Base-by-base conservation (phyloP, 1,140 invertebrate genomes). In the Hormaphis cornu region DNA sequence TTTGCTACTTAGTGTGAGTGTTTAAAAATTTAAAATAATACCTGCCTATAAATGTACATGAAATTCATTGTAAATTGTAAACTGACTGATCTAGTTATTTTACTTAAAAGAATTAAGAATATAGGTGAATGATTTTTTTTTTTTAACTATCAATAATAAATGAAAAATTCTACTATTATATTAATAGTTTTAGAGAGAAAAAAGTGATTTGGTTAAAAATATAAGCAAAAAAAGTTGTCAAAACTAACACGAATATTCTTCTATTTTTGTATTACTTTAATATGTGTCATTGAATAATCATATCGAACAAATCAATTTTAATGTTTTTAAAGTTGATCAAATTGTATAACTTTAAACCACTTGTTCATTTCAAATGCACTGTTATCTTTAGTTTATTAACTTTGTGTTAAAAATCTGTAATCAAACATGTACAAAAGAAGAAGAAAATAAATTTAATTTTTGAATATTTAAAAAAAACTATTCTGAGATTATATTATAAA, bases 31-130 rank as follows among this genome's bases (percentile, higher is more conserved):
- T 30, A 53, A n/a, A 20, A 53, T 30, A 26, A 35, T 20, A 54
- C 28, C 10, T 33, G 9, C 18, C 18, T 53, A 20, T 54, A 37
- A 16, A 37, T 58, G 35, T 56, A 7, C 2, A 54, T 58, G 20
- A 40, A 20, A n/a, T 24, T 40, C 20, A 4, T 40, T 58, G 6
- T 58, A 40, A 56, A 56, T 56, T 56, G 12, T 14, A 56, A 56
- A 56, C 22, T 56, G 53, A 56, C 53, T 37, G 33, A 58, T 40
- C 54, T 58, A 58, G 2, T 40, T 58, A 24, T 58, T 58, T 37
- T 58, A 58, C n/a, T 24, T n/a, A n/a, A n/a, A n/a, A n/a, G n/a
- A n/a, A n/a, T n/a, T n/a, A n/a, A n/a, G n/a, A n/a, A n/a, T n/a
- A n/a, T n/a, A n/a, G n/a, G n/a, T n/a, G n/a, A n/a, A n/a, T n/a